These are phyloP conservation scores for Netelia melanura DNA, from an alignment of 2,888 invertebrate species.

Conservation along the genomic window DNA sequence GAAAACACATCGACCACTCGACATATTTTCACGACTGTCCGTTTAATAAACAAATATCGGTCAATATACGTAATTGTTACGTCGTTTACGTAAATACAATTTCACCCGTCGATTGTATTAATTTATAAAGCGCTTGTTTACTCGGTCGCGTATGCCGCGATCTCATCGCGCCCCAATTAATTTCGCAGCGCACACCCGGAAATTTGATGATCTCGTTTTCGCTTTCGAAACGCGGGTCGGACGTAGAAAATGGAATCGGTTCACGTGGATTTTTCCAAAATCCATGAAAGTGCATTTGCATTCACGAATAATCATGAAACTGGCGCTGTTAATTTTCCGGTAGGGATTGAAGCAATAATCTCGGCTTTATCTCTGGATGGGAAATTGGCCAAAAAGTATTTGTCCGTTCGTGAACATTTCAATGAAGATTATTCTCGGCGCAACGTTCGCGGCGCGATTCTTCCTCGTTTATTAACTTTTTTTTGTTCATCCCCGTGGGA, in stretches of 20 bases:
- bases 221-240: neutral
- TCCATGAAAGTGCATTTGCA: neutral
- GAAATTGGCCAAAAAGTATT: constrained; percentile 3
- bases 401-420: constrained; percentile 1
- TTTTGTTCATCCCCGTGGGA: constrained; percentile 18
- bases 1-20: neutral
- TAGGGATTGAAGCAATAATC: neutral
- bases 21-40: neutral
- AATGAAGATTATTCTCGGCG: constrained; percentile 37
- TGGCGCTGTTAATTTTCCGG: neutral
- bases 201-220: constrained; percentile 44
- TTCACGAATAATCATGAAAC: neutral
- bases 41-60: constrained; percentile 22
- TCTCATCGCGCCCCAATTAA: constrained; percentile 45
- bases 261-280: neutral
- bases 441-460: neutral
- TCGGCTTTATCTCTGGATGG: neutral
- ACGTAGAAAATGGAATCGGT: neutral
- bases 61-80: constrained; percentile 34
- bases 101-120: neutral
- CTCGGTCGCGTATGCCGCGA: neutral
- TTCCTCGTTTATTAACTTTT: constrained; percentile 25
- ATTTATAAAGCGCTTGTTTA: neutral
- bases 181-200: neutral
- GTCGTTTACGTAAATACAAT: constrained; percentile 8